Conservation (phyloP, 2,797 vertebrate species). For the Sebastes steindachneri region DNA sequence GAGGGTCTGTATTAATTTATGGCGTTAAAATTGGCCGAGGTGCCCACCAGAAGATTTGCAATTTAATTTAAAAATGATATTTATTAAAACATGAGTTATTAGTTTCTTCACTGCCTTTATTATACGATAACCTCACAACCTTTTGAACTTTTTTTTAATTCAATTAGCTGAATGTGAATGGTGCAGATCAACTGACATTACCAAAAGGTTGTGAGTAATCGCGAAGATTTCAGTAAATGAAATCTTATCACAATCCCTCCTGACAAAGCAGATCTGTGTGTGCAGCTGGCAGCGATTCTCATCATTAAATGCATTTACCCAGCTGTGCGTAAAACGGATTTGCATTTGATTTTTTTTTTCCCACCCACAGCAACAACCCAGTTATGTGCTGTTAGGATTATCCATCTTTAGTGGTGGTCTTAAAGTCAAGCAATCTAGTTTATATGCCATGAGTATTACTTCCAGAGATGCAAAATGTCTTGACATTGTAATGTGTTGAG, state of each 20-base stretch:
- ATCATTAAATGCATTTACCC: slow-evolving; percentile 4
- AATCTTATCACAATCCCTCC: neutral
- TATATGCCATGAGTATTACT: neutral
- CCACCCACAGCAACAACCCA: neutral
- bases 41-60: slow-evolving; percentile 30
- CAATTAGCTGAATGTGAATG: slow-evolving; percentile 21
- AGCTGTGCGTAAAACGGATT: slow-evolving; percentile 18
- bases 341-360: neutral
- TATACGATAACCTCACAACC: neutral
- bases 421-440: slow-evolving; percentile 8
- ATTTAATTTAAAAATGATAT: slow-evolving; percentile 49
- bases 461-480: slow-evolving; percentile 5
- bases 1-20: slow-evolving; percentile 49
- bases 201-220: slow-evolving; percentile 3
- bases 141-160: slow-evolving; percentile 1
- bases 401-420: neutral
- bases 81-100: slow-evolving; percentile 42
- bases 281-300: neutral
- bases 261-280: neutral
- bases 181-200: neutral
- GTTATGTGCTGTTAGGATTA: slow-evolving; percentile 23
- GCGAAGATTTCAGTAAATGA: slow-evolving; percentile 1
- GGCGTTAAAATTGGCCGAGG: slow-evolving; percentile 32
- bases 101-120: slow-evolving; percentile 15
- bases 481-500: neutral